Conservation (phyloP, 30 jellyfish, hydroid and myxozoan genomes). For the Clytia hemisphaerica region DNA sequence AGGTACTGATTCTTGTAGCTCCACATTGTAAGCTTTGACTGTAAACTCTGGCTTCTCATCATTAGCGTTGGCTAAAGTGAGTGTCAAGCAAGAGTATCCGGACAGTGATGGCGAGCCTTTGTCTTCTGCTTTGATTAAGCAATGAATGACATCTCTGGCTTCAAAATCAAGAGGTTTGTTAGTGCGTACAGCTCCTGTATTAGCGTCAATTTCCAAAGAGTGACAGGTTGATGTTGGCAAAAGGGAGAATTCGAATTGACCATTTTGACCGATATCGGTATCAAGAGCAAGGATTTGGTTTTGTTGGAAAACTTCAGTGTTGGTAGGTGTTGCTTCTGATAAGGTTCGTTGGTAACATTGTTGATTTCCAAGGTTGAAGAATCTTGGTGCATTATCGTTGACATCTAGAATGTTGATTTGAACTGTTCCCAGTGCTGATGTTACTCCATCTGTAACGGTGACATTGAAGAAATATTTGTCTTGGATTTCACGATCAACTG, state of each 20-base stretch:
- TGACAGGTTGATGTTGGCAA: slow-evolving; percentile 17
- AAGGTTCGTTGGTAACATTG: slow-evolving; percentile 26
- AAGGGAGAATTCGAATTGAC: slow-evolving; percentile 57
- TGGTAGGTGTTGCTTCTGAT: slow-evolving; percentile 39
- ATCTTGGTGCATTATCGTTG: slow-evolving; percentile 78
- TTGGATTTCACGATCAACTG: slow-evolving; percentile 55
- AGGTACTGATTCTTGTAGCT: slow-evolving; percentile 35
- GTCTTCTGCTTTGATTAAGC: slow-evolving; percentile 42
- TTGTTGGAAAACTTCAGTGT: slow-evolving; percentile 33
- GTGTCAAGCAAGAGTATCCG: slow-evolving; percentile 43
- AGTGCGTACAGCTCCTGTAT: slow-evolving; percentile 56
- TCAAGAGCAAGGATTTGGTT: slow-evolving; percentile 72
- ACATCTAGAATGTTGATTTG: slow-evolving; percentile 53
- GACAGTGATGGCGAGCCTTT: background rate
- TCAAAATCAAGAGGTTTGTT: slow-evolving; percentile 55
- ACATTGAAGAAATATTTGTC: slow-evolving; percentile 32
- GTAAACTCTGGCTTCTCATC: slow-evolving; percentile 62
- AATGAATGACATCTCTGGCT: slow-evolving; percentile 18
- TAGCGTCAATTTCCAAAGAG: slow-evolving; percentile 28
- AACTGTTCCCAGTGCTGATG: slow-evolving; percentile 46
- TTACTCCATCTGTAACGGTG: slow-evolving; percentile 59
- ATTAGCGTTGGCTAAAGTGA: slow-evolving; percentile 40
- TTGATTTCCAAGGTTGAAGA: slow-evolving; percentile 40
- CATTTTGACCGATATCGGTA: slow-evolving; percentile 58
- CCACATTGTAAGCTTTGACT: background rate